Evolutionary conservation across 53 echinoderm and acorn worm species (phyloP).

Genomic region (Pentamera pediparva): DNA sequence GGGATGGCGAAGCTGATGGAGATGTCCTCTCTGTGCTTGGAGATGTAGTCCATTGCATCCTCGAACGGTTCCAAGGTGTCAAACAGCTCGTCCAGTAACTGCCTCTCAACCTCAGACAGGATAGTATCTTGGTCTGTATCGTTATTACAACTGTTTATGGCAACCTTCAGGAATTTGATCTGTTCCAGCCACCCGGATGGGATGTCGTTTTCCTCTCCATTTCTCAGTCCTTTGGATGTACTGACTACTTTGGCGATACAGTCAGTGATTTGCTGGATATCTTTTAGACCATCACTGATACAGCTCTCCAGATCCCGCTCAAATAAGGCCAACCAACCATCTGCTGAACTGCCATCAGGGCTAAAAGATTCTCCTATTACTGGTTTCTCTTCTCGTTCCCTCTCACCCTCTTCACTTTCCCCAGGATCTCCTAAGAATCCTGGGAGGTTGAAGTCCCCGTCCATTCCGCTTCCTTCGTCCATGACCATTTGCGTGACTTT

Average conservation of each 20-base stretch:
- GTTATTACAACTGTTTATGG: neutral
- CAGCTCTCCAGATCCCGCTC: slow-evolving; percentile 7
- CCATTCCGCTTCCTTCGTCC: neutral
- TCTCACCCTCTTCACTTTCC: neutral
- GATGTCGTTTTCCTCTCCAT: neutral
- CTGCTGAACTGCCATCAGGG: neutral
- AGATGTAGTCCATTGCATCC: slow-evolving; percentile 43
- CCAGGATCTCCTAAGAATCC: neutral
- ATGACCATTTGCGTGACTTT: slow-evolving; percentile 17
- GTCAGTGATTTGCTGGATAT: slow-evolving; percentile 9
- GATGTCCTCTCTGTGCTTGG: slow-evolving; percentile 1
- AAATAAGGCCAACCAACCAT: neutral
- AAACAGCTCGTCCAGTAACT: slow-evolving; percentile 8
- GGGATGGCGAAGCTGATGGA: slow-evolving; percentile 37
- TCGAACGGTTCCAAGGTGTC: slow-evolving; percentile 40
- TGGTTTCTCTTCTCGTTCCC: neutral
- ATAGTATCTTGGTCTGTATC: neutral
- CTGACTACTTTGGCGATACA: neutral
- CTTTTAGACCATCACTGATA: slow-evolving; percentile 2
- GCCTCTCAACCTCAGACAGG: neutral
- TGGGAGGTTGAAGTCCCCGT: neutral
- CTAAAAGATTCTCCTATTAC: neutral
- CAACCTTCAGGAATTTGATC: slow-evolving; percentile 13
- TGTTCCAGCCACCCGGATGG: slow-evolving; percentile 12
- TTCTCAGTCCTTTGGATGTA: neutral